Evolutionary conservation across 1,140 invertebrate species (phyloP).

Genomic region (Fopius arisanus): DNA sequence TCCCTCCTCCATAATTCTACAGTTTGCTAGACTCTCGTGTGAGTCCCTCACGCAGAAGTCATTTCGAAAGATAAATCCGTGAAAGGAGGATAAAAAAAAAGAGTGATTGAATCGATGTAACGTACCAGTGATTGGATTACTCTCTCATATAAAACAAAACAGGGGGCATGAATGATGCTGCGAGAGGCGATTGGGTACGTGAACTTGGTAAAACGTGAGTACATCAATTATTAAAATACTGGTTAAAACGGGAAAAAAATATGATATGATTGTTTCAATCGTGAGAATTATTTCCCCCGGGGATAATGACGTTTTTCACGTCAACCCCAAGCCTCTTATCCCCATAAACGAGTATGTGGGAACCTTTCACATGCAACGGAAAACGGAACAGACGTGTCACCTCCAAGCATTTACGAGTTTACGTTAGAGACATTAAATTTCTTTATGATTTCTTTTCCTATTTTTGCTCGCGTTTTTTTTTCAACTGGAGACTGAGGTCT

Average conservation of each 20-base stretch:
- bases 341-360: neutral
- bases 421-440: neutral
- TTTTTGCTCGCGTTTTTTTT: conserved; percentile 3
- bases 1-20: neutral
- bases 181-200: conserved; percentile 33
- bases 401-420: neutral
- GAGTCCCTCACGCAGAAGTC: neutral
- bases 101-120: conserved; percentile 36
- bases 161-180: conserved; percentile 31
- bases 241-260: conserved; percentile 50
- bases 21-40: neutral
- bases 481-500: no score
- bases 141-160: conserved; percentile 37
- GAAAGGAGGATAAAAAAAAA: neutral
- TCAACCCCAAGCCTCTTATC: neutral
- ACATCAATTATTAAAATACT: conserved; percentile 31
- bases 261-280: neutral
- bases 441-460: neutral
- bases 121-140: no score
- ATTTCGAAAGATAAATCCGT: conserved; percentile 16
- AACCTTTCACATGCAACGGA: conserved; percentile 14
- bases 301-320: conserved; percentile 8
- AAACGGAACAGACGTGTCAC: neutral
- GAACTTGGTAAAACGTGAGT: conserved; percentile 42
- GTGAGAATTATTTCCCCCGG: neutral